phyloP scores from a whole-genome alignment of 2,888 invertebrate species.

The Halictus ligatus region DNA sequence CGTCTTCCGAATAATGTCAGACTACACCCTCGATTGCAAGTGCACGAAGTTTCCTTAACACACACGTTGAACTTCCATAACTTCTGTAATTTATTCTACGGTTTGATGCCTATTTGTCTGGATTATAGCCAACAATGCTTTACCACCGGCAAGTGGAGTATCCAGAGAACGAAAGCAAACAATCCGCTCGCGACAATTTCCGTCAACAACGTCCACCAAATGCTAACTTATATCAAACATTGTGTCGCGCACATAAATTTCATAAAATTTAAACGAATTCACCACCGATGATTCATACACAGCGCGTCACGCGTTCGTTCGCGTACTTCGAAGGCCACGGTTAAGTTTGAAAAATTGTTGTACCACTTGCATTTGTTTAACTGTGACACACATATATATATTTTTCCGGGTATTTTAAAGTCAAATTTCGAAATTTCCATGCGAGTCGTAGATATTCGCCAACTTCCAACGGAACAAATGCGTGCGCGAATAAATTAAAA shows the following conservation, averaged over 20 bases:
- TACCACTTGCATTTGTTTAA: neutral
- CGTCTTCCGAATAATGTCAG: neutral
- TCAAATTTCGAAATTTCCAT: neutral
- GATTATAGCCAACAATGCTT: slow-evolving; percentile 2
- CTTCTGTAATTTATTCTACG: neutral
- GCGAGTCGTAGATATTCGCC: neutral
- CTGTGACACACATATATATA: neutral
- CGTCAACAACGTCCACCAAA: neutral
- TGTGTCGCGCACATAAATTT: neutral
- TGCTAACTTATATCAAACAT: neutral
- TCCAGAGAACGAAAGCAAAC: neutral
- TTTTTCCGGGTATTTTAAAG: neutral
- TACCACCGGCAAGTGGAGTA: neutral
- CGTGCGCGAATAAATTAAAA: neutral
- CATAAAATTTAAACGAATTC: neutral
- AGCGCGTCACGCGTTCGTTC: neutral
- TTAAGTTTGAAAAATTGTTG: neutral
- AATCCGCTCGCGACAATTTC: neutral
- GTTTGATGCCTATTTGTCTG: neutral
- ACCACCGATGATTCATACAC: neutral
- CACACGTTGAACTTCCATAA: neutral
- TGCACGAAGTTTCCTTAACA: neutral
- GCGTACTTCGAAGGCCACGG: neutral
- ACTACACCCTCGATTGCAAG: neutral
- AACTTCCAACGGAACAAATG: neutral